A percentile compares a stretch with the other conserved stretches of the same genome.
Evolutionary conservation across 2,888 invertebrate genomes (phyloP).

Genomic region (Hybos culiciformis): DNA sequence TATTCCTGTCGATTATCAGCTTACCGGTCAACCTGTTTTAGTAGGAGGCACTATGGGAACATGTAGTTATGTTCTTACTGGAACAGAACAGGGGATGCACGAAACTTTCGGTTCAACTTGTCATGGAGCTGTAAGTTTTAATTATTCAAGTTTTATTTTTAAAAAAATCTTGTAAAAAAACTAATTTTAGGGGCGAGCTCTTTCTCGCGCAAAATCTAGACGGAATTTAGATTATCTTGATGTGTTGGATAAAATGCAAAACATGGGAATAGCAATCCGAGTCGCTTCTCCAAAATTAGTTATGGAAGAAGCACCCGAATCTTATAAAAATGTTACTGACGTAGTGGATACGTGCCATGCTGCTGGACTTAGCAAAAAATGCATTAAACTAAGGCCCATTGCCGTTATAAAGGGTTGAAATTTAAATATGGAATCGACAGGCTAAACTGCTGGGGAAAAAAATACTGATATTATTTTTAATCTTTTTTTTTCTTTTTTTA

Average conservation of each 20-base stretch:
- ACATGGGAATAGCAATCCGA: slow-evolving; percentile 82
- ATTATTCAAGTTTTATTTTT: background rate
- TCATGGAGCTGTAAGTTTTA: slow-evolving; percentile 83
- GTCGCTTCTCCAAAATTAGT: slow-evolving; percentile 98
- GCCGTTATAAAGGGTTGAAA: slow-evolving; percentile 96
- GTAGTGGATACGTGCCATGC: slow-evolving; percentile 97
- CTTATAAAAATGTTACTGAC: slow-evolving; percentile 98
- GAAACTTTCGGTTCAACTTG: slow-evolving; percentile 99
- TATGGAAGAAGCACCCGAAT: slow-evolving; percentile 99
- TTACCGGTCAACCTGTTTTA: slow-evolving; percentile 95
- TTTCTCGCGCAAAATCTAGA: slow-evolving; percentile 94
- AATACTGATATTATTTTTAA: too few species aligned
- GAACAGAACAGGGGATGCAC: slow-evolving; percentile 91
- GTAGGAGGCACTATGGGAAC: slow-evolving; percentile 99
- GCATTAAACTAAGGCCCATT: slow-evolving; percentile 90
- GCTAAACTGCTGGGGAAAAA: too few species aligned
- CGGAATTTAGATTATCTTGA: slow-evolving; percentile 87
- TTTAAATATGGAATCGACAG: too few species aligned
- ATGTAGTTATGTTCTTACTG: slow-evolving; percentile 97
- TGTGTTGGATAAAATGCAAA: slow-evolving; percentile 70
- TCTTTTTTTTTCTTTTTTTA: too few species aligned
- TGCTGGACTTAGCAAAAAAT: slow-evolving; percentile 94
- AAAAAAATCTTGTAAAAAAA: slow-evolving; percentile 1
- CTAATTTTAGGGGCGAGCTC: slow-evolving; percentile 70
- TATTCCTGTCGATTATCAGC: slow-evolving; percentile 96